phyloP scores from a whole-genome alignment of 2,888 invertebrate genomes.

The Cephus spinipes region DNA sequence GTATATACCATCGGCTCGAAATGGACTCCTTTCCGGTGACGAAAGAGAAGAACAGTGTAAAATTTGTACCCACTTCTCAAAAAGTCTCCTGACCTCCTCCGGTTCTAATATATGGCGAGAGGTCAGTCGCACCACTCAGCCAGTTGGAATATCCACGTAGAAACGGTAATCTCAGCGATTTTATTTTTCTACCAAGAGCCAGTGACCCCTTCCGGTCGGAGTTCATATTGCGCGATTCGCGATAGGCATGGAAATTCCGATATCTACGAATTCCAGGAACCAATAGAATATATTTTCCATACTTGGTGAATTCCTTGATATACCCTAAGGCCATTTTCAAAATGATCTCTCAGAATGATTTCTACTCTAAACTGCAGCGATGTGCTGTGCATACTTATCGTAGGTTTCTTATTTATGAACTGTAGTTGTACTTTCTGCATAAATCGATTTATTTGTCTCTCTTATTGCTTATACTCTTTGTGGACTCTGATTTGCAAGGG shows the following conservation, averaged over 20 bases:
- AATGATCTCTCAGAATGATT: not conserved
- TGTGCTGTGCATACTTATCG: not conserved
- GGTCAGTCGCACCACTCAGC: not conserved
- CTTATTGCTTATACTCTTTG: not conserved
- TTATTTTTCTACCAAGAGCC: not conserved
- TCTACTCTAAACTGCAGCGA: not conserved
- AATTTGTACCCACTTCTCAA: not conserved
- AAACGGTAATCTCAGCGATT: not conserved
- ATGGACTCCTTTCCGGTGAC: not conserved
- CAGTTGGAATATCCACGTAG: not conserved
- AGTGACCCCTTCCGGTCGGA: not conserved
- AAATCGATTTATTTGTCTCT: not conserved
- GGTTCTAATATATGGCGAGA: not conserved
- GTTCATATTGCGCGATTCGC: not conserved
- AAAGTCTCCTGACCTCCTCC: not conserved
- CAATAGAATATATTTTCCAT: constrained; percentile 33
- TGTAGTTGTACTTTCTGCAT: not conserved
- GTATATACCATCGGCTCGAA: not conserved
- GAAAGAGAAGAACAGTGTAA: not conserved
- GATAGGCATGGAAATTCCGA: constrained; percentile 39
- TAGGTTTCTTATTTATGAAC: not conserved
- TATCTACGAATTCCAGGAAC: constrained; percentile 39
- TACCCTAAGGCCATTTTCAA: not conserved
- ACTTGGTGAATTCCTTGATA: constrained; percentile 12
- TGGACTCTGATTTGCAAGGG: not conserved